These are phyloP conservation scores for Rambutsinella grinnellia DNA, from an alignment of 2,888 invertebrate genomes.

Conservation along the genomic window DNA sequence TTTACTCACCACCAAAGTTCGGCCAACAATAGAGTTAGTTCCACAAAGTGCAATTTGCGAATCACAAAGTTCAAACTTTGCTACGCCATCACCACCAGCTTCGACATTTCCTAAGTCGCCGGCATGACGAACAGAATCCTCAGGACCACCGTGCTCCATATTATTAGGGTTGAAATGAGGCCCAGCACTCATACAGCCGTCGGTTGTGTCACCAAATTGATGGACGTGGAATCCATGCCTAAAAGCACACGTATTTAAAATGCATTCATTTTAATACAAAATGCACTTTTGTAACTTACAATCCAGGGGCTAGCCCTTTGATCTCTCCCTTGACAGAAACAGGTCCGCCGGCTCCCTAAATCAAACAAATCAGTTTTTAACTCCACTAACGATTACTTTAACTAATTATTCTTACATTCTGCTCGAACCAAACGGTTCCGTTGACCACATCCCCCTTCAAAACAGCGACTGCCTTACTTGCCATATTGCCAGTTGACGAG, in stretches of 20 bases:
- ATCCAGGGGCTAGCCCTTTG: conserved; percentile 81
- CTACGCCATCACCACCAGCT: conserved; percentile 76
- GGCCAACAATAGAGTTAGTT: conserved; percentile 81
- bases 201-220: conserved; percentile 96
- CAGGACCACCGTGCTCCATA: conserved; percentile 87
- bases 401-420: conserved; percentile 74
- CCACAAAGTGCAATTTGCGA: conserved; percentile 78
- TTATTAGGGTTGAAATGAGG: conserved; percentile 91
- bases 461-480: conserved; percentile 86
- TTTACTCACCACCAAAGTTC: conserved; percentile 80
- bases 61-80: conserved; percentile 78
- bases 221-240: conserved; percentile 93
- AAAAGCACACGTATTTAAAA: background rate
- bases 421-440: conserved; percentile 86
- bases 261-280: background rate
- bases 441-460: conserved; percentile 83
- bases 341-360: conserved; percentile 72
- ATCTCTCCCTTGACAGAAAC: conserved; percentile 81
- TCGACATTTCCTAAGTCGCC: conserved; percentile 92
- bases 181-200: conserved; percentile 94
- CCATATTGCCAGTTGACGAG: conserved; percentile 63
- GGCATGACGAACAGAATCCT: conserved; percentile 80
- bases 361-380: conserved; percentile 57
- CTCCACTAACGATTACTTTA: background rate
- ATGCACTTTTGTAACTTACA: conserved; percentile 44